These are phyloP conservation scores for Sclerodermus sp. DNA, from an alignment of 2,888 invertebrate genomes.

Conservation along the genomic window DNA sequence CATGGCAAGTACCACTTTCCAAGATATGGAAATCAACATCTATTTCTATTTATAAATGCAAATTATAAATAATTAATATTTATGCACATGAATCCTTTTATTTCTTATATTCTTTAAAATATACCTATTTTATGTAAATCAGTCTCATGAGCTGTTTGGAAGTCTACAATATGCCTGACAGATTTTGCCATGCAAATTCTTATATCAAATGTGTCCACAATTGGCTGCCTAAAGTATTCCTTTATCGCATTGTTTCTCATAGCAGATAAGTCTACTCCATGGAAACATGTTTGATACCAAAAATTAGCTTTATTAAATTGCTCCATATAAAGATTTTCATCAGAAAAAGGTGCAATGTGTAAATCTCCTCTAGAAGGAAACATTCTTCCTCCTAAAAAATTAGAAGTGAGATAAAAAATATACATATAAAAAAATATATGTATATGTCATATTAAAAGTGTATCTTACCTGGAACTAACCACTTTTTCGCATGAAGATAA, in stretches of 20 bases:
- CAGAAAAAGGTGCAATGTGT: constrained; percentile 96
- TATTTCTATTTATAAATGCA: constrained; percentile 65
- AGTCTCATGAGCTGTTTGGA: constrained; percentile 86
- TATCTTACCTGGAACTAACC: constrained; percentile 76
- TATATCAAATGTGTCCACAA: constrained; percentile 98
- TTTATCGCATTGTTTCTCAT: constrained; percentile 91
- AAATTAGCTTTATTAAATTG: constrained; percentile 98
- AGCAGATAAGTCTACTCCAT: constrained; percentile 93
- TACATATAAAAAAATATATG: not conserved
- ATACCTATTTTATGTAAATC: constrained; percentile 87
- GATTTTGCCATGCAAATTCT: constrained; percentile 96
- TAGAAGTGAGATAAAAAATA: constrained; percentile 3
- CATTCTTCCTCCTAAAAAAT: constrained; percentile 78
- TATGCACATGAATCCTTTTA: not conserved
- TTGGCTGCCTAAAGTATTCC: constrained; percentile 97
- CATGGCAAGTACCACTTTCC: constrained; percentile 94
- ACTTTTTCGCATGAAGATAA: constrained; percentile 97
- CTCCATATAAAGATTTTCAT: constrained; percentile 96
- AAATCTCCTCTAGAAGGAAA: constrained; percentile 96
- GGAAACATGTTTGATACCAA: constrained; percentile 98
- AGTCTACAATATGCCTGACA: constrained; percentile 90
- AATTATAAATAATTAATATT: not conserved
- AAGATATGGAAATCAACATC: constrained; percentile 90
- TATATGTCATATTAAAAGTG: not conserved
- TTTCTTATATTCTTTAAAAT: constrained; percentile 1